Percentiles rank a stretch among this genome's conserved stretches.
Evolutionary conservation across 2,888 invertebrate genomes (phyloP).

Genomic region (Callyntrura guangdongensis): DNA sequence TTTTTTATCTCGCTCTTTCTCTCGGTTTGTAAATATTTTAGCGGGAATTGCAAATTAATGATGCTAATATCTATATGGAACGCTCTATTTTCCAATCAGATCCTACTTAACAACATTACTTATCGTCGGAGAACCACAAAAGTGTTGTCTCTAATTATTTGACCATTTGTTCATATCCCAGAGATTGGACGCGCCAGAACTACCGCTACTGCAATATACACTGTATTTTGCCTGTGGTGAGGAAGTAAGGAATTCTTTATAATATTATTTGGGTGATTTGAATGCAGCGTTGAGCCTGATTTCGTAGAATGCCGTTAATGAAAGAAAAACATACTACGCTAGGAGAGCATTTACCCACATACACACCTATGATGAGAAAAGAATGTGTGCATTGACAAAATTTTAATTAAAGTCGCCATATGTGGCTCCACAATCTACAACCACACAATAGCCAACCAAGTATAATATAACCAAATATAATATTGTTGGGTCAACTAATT

Average conservation of each 20-base stretch:
- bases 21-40: slow-evolving; percentile 66
- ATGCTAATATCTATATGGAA: background rate
- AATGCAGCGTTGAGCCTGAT: too few relatives aligned
- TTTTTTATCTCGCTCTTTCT: background rate
- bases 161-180: slow-evolving; percentile 66
- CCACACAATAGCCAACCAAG: slow-evolving; percentile 27
- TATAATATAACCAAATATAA: too few relatives aligned
- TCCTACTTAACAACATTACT: background rate
- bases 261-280: too few relatives aligned
- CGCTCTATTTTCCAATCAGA: background rate
- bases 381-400: slow-evolving; percentile 58
- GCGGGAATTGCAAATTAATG: slow-evolving; percentile 62
- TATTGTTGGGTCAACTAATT: slow-evolving; percentile 59
- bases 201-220: background rate
- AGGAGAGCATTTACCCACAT: background rate
- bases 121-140: background rate
- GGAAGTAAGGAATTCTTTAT: too few relatives aligned
- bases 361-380: slow-evolving; percentile 32
- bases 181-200: slow-evolving; percentile 46
- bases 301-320: too few relatives aligned
- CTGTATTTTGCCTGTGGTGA: background rate
- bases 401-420: slow-evolving; percentile 73
- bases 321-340: too few relatives aligned
- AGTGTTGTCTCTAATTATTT: slow-evolving; percentile 65
- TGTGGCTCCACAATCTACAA: slow-evolving; percentile 47